Base-by-base conservation (phyloP, 1,140 invertebrate genomes). In the Leptinotarsa undecemlineata region DNA sequence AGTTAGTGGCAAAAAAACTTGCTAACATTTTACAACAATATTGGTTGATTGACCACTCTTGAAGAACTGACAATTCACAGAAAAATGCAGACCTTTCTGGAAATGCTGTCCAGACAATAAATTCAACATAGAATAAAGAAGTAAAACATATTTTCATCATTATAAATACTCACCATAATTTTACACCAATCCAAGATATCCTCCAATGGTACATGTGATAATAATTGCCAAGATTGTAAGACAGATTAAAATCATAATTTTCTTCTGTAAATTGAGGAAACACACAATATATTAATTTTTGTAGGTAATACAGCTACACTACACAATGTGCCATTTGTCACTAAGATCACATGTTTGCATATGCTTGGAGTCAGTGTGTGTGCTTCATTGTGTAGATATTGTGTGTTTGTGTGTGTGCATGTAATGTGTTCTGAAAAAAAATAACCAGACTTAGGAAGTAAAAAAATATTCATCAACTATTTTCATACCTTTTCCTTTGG, bases 201-300 rank as follows among this genome's bases (percentile, higher is more conserved):
- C 81, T 76, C 80, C 82, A 75, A 84, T 84, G 78, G 80, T 82
- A 75, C 81, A 80, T 68, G 82, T 77, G 74, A 82, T 74, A 76
- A 82, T 81, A 75, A 82, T 77, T 77, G 79, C 93, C 86, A 98
- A 90, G 86, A 98, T 91, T 82, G 95, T 90, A 86, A 98, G 90
- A 89, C 96, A 98, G 87, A 98, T 94, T 89, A 98, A 90, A 90
- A 98, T 98, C 94, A 98, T 97, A 85, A 98, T 98, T 91, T 98
- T 98, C 95, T 98, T 98, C 96, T 98, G 93, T 89, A 92, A 91
- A 85, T 70, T 82, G 73, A 70, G 48, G 86, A 86, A 74, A 82
- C 73, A 75, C 68, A 74, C 71, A 80, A 80, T 48, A 74, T 20
- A 67, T 72, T 48, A 61, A 61, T 74, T 74, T 74, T 73, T 61